Percentiles rank a stretch among this genome's conserved stretches.
These are phyloP conservation scores for Siniperca undulata DNA, from an alignment of 2,797 vertebrate species.

Conservation along the genomic window DNA sequence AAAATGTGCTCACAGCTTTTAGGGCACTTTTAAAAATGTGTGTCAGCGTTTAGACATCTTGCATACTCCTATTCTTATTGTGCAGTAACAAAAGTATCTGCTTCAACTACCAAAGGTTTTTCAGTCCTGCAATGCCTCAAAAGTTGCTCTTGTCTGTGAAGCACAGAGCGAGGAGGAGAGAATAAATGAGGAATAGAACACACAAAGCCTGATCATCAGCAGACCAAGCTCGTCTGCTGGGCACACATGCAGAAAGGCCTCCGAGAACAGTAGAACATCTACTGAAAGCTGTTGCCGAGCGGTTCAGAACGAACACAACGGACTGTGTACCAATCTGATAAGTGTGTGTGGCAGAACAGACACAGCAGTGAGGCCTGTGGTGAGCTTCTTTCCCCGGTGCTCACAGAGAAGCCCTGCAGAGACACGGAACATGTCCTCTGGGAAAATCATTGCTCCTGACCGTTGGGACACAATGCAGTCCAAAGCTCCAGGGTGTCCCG, in stretches of 20 bases:
- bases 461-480: neutral
- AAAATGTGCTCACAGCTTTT: neutral
- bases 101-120: neutral
- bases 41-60: neutral
- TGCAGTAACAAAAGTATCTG: neutral
- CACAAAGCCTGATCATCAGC: neutral
- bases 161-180: neutral
- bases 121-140: neutral
- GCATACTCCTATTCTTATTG: neutral
- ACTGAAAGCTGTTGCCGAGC: neutral
- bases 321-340: conserved; percentile 3
- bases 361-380: neutral
- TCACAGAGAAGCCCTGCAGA: neutral
- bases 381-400: conserved; percentile 12
- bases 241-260: neutral
- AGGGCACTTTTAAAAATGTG: neutral
- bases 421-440: conserved; percentile 9
- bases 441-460: conserved; percentile 1
- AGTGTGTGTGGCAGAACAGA: neutral
- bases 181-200: neutral
- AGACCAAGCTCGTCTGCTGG: neutral
- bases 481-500: neutral
- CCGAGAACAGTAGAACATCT: neutral
- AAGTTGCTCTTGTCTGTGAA: neutral
- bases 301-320: neutral